Evolutionary conservation across 2,888 invertebrate species (phyloP).

Genomic region (Dyspetes luteomarginatus): DNA sequence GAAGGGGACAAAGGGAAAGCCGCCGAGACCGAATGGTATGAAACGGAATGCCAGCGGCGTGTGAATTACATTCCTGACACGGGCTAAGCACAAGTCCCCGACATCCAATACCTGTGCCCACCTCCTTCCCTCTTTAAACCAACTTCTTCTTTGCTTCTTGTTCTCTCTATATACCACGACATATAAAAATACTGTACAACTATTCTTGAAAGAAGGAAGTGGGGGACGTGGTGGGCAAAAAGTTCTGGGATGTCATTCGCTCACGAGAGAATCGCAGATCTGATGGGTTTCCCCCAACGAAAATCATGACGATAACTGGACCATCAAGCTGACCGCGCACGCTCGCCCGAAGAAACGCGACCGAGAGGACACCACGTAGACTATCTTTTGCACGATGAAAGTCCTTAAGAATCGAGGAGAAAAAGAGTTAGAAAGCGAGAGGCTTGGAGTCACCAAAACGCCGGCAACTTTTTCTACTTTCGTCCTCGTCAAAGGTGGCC

Average conservation of each 20-base stretch:
- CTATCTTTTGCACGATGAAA: conserved; percentile 31
- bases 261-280: background rate
- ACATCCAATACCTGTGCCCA: conserved; percentile 73
- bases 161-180: background rate
- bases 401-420: conserved; percentile 12
- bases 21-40: conserved; percentile 74
- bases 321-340: conserved; percentile 9
- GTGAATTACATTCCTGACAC: conserved; percentile 82
- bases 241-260: background rate
- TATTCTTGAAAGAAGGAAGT: conserved; percentile 31
- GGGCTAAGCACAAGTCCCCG: conserved; percentile 77
- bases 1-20: conserved; percentile 73
- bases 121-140: conserved; percentile 63
- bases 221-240: conserved; percentile 21
- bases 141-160: conserved; percentile 32
- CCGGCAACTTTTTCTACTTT: conserved; percentile 48
- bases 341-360: background rate
- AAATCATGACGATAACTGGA: conserved; percentile 37
- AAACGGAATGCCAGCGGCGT: conserved; percentile 79
- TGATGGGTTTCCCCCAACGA: conserved; percentile 6
- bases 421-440: background rate
- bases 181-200: conserved; percentile 45
- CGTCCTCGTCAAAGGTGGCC: conserved; percentile 59
- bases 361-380: conserved; percentile 38
- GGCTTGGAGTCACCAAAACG: conserved; percentile 5